Evolutionary conservation across 2,113 vertebrate species (phyloP).

Genomic region (Sceloporus undulatus): DNA sequence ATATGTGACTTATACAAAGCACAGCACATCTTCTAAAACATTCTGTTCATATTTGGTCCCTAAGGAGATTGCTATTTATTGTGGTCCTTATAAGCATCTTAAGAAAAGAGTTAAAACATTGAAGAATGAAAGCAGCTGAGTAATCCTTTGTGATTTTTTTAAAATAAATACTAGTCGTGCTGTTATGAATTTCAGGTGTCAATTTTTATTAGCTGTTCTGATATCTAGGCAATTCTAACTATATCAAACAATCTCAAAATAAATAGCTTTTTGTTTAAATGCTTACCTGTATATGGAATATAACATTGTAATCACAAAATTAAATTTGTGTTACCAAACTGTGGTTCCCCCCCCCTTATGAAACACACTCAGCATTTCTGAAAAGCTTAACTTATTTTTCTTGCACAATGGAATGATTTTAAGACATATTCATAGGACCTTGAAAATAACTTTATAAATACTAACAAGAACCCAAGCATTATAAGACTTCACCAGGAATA

Average conservation of each 20-base stretch:
- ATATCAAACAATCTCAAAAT: constrained; percentile 27
- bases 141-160: not conserved
- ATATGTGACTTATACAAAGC: constrained; percentile 26
- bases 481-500: not conserved
- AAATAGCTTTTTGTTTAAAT: not conserved
- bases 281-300: not conserved
- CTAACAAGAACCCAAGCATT: not conserved
- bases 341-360: no score
- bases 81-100: constrained; percentile 29
- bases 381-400: not conserved
- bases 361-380: constrained; percentile 6
- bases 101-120: not conserved
- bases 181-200: constrained; percentile 7
- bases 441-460: constrained; percentile 7
- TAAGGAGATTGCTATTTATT: constrained; percentile 43
- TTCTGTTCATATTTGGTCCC: constrained; percentile 26
- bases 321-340: constrained; percentile 25
- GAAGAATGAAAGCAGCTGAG: not conserved
- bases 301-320: constrained; percentile 30
- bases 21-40: constrained; percentile 12
- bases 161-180: constrained; percentile 6
- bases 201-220: not conserved
- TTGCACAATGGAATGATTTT: not conserved
- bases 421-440: not conserved
- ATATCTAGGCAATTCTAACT: not conserved